phyloP scores from a whole-genome alignment of 2,113 vertebrate species.

The Chinchilla lanigera region DNA sequence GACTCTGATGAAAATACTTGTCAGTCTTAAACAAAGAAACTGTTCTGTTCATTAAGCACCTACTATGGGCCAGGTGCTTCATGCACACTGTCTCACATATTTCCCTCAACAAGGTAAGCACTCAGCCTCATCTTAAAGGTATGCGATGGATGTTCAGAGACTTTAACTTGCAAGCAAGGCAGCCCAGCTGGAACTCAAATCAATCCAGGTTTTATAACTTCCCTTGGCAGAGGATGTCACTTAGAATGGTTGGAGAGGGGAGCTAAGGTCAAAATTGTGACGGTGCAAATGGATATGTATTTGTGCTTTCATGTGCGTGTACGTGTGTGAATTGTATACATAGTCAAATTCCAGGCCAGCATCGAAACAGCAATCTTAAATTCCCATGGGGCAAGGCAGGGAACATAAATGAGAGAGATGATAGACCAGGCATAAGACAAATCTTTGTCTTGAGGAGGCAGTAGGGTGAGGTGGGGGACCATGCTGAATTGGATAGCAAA shows the following conservation, averaged over 20 bases:
- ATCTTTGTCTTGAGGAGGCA: not conserved
- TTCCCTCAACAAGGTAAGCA: not conserved
- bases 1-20: not conserved
- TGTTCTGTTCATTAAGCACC: not conserved
- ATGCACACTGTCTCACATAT: not conserved
- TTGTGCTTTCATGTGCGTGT: not conserved
- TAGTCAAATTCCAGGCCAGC: not conserved
- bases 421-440: not conserved
- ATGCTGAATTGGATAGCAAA: fast-evolving
- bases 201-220: not conserved
- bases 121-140: not conserved
- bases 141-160: not conserved
- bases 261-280: not conserved
- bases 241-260: not conserved
- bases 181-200: not conserved
- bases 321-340: not conserved
- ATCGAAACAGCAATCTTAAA: not conserved
- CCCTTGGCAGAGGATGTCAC: not conserved
- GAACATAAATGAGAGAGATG: not conserved
- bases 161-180: not conserved
- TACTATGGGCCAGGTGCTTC: not conserved
- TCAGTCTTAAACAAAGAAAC: not conserved
- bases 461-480: not conserved
- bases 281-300: not conserved
- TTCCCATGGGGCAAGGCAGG: not conserved